Evolutionary conservation across 2,797 vertebrate species (phyloP).

Genomic region (Poecilia gillii): DNA sequence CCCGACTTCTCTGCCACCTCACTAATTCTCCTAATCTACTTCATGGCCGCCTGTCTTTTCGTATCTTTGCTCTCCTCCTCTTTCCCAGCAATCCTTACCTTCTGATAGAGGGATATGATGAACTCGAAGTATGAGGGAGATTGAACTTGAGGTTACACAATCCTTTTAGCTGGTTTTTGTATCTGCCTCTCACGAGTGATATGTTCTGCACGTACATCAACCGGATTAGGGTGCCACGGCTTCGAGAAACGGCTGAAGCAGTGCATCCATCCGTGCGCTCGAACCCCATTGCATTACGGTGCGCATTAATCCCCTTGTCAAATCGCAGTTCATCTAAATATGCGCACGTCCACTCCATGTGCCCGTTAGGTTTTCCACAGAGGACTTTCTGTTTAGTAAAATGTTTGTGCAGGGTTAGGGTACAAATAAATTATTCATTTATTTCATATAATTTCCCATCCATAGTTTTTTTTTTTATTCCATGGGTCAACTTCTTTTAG

Average conservation of each 20-base stretch:
- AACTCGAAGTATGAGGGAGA: slow-evolving; percentile 46
- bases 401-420: background rate
- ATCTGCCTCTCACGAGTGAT: slow-evolving; percentile 60
- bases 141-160: slow-evolving; percentile 72
- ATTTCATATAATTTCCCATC: background rate
- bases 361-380: background rate
- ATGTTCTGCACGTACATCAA: slow-evolving; percentile 70
- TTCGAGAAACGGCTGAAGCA: slow-evolving; percentile 58
- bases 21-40: slow-evolving; percentile 67
- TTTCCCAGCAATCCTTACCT: slow-evolving; percentile 41
- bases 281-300: slow-evolving; percentile 11
- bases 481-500: background rate
- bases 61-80: slow-evolving; percentile 57
- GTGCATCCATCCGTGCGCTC: slow-evolving; percentile 32
- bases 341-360: background rate
- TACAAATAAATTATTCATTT: too few species aligned
- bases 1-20: slow-evolving; percentile 45
- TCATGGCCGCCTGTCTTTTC: slow-evolving; percentile 59
- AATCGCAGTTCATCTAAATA: slow-evolving; percentile 24
- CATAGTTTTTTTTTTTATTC: background rate
- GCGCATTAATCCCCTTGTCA: slow-evolving; percentile 36
- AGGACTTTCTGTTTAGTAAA: background rate
- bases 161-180: slow-evolving; percentile 72
- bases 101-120: slow-evolving; percentile 48
- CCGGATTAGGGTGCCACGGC: slow-evolving; percentile 72